phyloP scores from a whole-genome alignment of 2,113 vertebrate species.

The Gadus macrocephalus region DNA sequence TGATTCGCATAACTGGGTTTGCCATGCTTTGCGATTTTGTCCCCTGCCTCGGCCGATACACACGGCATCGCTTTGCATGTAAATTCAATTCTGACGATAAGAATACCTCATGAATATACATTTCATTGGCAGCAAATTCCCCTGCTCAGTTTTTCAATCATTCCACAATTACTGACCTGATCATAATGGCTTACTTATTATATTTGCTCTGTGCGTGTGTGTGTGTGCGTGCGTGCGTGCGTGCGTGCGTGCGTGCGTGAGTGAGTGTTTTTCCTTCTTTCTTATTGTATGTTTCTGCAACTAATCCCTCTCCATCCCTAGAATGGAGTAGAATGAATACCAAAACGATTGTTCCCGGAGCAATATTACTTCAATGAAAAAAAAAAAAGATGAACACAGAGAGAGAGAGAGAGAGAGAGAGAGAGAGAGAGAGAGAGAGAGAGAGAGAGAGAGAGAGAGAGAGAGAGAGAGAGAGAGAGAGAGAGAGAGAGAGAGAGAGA shows the following conservation, averaged over 20 bases:
- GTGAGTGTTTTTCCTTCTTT: neutral
- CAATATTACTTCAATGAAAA: constrained; percentile 34
- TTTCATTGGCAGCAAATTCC: constrained; percentile 57
- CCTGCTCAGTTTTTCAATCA: constrained; percentile 48
- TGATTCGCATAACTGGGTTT: constrained; percentile 63
- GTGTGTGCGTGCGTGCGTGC: neutral
- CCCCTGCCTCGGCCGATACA: constrained; percentile 39
- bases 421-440: too few species aligned
- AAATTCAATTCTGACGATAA: constrained; percentile 55
- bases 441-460: too few species aligned
- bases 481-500: too few species aligned
- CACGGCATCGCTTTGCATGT: constrained; percentile 49
- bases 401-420: too few species aligned
- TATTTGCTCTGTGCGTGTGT: neutral
- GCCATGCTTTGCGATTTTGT: constrained; percentile 56
- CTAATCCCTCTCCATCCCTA: neutral
- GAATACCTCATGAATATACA: constrained; percentile 51
- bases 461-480: too few species aligned
- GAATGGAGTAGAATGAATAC: constrained; percentile 36
- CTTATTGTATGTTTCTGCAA: neutral
- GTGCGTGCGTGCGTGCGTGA: too few species aligned
- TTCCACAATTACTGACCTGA: constrained; percentile 40
- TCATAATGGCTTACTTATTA: constrained; percentile 34
- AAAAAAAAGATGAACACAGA: constrained; percentile 4
- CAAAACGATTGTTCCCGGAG: constrained; percentile 40